Conservation (phyloP, 2,113 vertebrate genomes). For the Turdus rufiventris region DNA sequence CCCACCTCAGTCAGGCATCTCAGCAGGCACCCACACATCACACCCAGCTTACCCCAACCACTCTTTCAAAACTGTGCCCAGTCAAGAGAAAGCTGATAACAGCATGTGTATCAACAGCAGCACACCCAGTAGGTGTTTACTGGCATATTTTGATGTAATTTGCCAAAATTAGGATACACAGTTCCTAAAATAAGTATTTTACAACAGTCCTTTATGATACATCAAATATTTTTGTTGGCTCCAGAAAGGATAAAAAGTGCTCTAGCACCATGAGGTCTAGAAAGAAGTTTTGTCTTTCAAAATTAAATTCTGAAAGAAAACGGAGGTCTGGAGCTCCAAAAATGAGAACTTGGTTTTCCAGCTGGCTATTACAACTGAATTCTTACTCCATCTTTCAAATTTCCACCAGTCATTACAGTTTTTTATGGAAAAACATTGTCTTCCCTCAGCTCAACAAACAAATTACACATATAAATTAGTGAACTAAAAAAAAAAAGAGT, state of each 20-base stretch:
- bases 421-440: not conserved
- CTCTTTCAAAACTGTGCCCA: not conserved
- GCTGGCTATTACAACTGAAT: not conserved
- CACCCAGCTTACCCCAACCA: not conserved
- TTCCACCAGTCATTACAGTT: not conserved
- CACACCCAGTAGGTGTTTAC: not conserved
- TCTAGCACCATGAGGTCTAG: not conserved
- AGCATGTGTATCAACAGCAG: accelerated
- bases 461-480: not conserved
- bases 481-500: not conserved
- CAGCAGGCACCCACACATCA: not conserved
- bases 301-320: not conserved
- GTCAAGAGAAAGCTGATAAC: not conserved
- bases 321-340: not conserved
- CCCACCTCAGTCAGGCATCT: not conserved
- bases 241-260: not conserved
- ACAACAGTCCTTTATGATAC: not conserved
- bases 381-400: not conserved
- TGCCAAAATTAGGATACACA: not conserved
- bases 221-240: not conserved
- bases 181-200: not conserved
- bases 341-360: not conserved
- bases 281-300: not conserved
- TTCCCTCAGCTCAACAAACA: accelerated
- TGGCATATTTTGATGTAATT: not conserved